Percentiles rank a stretch among this genome's conserved stretches.
These are phyloP conservation scores for Caenorhabditis angaria DNA, from an alignment of 2,888 invertebrate species.

Conservation along the genomic window DNA sequence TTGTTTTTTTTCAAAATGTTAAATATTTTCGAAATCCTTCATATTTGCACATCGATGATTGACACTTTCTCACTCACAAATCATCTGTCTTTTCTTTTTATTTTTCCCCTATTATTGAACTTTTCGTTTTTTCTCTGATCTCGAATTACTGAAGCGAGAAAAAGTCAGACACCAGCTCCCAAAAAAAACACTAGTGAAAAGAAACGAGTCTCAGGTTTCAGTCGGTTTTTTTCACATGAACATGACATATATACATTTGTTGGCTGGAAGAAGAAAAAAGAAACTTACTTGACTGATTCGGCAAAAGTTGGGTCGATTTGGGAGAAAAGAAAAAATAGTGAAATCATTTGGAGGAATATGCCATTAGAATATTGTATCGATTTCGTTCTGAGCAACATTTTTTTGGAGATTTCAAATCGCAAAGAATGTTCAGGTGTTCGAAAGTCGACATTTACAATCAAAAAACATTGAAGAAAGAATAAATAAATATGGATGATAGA, in stretches of 20 bases:
- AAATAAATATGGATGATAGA: neutral
- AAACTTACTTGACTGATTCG: constrained; percentile 26
- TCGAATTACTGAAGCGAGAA: neutral
- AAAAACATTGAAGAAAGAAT: neutral
- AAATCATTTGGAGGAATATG: constrained; percentile 13
- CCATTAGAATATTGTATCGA: neutral
- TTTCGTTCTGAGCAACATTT: constrained; percentile 7
- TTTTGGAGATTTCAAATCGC: neutral
- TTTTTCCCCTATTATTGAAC: no score
- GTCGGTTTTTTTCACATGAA: neutral
- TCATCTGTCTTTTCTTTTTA: neutral
- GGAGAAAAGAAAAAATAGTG: constrained; percentile 26
- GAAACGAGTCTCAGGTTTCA: neutral
- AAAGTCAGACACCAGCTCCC: neutral
- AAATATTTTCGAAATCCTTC: neutral
- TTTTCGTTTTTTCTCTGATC: no score
- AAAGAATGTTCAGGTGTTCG: neutral
- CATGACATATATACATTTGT: neutral
- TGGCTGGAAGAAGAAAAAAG: neutral
- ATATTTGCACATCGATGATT: no score
- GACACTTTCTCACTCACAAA: neutral
- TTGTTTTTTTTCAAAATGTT: neutral
- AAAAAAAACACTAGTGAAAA: neutral
- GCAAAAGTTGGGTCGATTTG: constrained; percentile 25
- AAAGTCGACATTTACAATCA: neutral